These are phyloP conservation scores for Rapana venosa DNA, from an alignment of 2,888 invertebrate species.

Conservation along the genomic window DNA sequence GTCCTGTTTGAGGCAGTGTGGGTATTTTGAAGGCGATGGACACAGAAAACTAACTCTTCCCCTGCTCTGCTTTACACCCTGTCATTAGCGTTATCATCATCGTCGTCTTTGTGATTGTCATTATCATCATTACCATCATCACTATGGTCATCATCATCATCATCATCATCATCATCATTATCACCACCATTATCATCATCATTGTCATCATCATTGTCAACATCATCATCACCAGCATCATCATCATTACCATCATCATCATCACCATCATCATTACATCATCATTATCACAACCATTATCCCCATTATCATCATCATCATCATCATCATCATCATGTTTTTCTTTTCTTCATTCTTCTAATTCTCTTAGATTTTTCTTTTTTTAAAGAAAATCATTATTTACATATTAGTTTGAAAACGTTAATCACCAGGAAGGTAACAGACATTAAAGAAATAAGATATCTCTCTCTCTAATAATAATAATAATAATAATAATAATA, in stretches of 20 bases:
- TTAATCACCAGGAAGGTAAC: too few species aligned
- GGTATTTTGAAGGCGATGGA: too few species aligned
- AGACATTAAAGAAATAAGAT: too few species aligned
- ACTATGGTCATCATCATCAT: neutral
- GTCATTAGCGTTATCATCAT: neutral
- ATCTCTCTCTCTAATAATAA: too few species aligned
- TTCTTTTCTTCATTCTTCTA: neutral
- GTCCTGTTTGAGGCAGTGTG: too few species aligned
- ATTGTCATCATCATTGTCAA: neutral
- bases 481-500: too few species aligned
- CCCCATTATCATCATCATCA: neutral
- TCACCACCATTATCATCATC: neutral
- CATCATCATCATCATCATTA: neutral
- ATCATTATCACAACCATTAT: neutral
- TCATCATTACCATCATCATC: slow-evolving; percentile 3
- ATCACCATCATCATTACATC: neutral
- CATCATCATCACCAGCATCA: neutral
- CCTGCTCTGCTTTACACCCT: too few species aligned
- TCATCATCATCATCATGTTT: neutral
- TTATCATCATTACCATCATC: neutral
- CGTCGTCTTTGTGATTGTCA: neutral
- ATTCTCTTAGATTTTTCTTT: too few species aligned
- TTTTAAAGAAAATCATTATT: too few species aligned
- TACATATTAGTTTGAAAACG: too few species aligned
- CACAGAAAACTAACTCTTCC: too few species aligned